Evolutionary conservation across 2,888 invertebrate genomes (phyloP).

Genomic region (Hermodice carunculata): DNA sequence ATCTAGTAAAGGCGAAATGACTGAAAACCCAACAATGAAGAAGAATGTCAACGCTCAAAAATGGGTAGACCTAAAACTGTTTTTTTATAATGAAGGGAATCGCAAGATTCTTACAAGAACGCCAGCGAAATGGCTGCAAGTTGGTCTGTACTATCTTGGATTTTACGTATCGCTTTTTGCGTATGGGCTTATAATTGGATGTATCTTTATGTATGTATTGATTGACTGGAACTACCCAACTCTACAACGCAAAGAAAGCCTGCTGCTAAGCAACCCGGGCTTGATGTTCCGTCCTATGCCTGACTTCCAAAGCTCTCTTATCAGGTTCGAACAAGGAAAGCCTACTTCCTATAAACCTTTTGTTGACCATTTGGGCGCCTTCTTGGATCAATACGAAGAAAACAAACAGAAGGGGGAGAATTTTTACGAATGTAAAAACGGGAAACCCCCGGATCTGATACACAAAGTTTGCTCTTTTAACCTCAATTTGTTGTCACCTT

Average conservation of each 20-base stretch:
- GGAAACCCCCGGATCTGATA: neutral
- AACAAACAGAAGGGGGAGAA: slow-evolving; percentile 64
- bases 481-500: slow-evolving; percentile 78
- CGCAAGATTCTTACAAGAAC: too few species aligned
- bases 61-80: too few species aligned
- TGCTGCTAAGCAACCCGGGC: slow-evolving; percentile 77
- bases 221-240: slow-evolving; percentile 57
- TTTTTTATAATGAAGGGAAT: too few species aligned
- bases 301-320: slow-evolving; percentile 94
- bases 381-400: slow-evolving; percentile 75
- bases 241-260: slow-evolving; percentile 51
- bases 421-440: slow-evolving; percentile 76
- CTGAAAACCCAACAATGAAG: too few species aligned
- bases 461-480: slow-evolving; percentile 88
- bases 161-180: too few species aligned
- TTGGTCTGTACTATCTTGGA: too few species aligned
- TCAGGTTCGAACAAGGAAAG: slow-evolving; percentile 82
- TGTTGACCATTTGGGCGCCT: slow-evolving; percentile 70
- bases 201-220: too few species aligned
- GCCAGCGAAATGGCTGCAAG: too few species aligned
- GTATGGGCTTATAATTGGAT: too few species aligned
- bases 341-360: slow-evolving; percentile 54
- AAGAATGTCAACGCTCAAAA: too few species aligned
- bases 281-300: slow-evolving; percentile 78
- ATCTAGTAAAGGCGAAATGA: too few species aligned